Conservation (phyloP, 2,797 vertebrate genomes). For the Coregonus ussuriensis region DNA sequence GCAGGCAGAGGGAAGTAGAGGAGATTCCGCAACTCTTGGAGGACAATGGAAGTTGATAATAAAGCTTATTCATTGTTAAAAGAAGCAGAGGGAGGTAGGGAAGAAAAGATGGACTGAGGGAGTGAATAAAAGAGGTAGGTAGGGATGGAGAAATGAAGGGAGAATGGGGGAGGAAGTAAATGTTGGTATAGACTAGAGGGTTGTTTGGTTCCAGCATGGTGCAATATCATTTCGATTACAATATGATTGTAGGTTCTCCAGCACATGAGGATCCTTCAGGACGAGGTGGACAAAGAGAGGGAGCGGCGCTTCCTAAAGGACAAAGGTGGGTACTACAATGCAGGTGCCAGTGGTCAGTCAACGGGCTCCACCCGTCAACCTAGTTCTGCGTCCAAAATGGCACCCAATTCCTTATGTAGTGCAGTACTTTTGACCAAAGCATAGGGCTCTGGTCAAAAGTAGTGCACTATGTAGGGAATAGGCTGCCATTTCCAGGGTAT, state of each 20-base stretch:
- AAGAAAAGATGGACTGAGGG: neutral
- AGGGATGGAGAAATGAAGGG: neutral
- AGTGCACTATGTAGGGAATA: too few relatives aligned
- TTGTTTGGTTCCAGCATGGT: neutral
- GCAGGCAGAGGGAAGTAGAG: neutral
- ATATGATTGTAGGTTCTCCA: constrained; percentile 84
- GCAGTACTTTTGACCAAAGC: neutral
- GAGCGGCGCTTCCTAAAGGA: constrained; percentile 87
- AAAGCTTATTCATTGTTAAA: too few relatives aligned
- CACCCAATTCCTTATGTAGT: neutral
- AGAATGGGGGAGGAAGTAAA: neutral
- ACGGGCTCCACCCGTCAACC: neutral
- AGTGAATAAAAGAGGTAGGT: neutral
- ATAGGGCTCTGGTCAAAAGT: neutral
- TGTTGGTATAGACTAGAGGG: neutral
- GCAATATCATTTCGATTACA: neutral
- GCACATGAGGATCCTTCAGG: constrained; percentile 89
- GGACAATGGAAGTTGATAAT: too few relatives aligned
- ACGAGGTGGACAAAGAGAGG: constrained; percentile 83
- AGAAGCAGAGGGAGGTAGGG: neutral
- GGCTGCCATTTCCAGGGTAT: too few relatives aligned
- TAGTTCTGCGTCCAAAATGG: neutral
- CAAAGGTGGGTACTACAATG: constrained; percentile 74
- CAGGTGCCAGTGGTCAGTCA: neutral
- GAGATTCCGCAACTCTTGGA: neutral